Base-by-base conservation (phyloP, 1,140 invertebrate species). In the Micrasema longulum region DNA sequence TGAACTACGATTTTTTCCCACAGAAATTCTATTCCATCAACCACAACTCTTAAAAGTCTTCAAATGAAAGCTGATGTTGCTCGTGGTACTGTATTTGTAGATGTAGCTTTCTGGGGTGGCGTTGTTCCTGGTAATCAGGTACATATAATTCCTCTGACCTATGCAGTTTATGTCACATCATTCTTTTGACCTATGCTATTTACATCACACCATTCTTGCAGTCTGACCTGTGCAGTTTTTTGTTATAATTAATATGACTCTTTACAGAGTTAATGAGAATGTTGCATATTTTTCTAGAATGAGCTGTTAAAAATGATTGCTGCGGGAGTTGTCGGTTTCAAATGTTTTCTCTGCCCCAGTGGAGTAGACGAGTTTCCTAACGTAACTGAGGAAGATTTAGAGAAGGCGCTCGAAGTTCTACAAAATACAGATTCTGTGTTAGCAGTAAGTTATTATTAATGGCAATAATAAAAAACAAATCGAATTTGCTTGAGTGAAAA, bases 101-200 rank as follows among this genome's bases (percentile, higher is more conserved):
- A 93, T 79, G 88, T 92, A 26, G 91, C 86, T 9, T 93, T 93
- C 79, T 93, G 91, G 91, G 91, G 91, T 22, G 91, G 91, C 7
- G 83, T 92, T 0, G 84, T 91, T 57, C 88, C 89, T 6, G 87
- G 86, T 64, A 91, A 91, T 80, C 80, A 87, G 76, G 87, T 87
- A 78, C 7, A n/a, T n/a, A n/a, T n/a, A n/a, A n/a, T n/a, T n/a
- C n/a, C n/a, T n/a, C n/a, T n/a, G n/a, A n/a, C n/a, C n/a, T n/a
- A n/a, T n/a, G n/a, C n/a, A n/a, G n/a, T n/a, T n/a, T n/a, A n/a
- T n/a, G n/a, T n/a, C n/a, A n/a, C n/a, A n/a, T n/a, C n/a, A n/a
- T n/a, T n/a, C n/a, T n/a, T n/a, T n/a, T n/a, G n/a, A n/a, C n/a
- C n/a, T n/a, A n/a, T n/a, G n/a, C n/a, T n/a, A n/a, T n/a, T n/a